phyloP scores from a whole-genome alignment of 1,140 invertebrate species.

The Drosophila cardini region DNA sequence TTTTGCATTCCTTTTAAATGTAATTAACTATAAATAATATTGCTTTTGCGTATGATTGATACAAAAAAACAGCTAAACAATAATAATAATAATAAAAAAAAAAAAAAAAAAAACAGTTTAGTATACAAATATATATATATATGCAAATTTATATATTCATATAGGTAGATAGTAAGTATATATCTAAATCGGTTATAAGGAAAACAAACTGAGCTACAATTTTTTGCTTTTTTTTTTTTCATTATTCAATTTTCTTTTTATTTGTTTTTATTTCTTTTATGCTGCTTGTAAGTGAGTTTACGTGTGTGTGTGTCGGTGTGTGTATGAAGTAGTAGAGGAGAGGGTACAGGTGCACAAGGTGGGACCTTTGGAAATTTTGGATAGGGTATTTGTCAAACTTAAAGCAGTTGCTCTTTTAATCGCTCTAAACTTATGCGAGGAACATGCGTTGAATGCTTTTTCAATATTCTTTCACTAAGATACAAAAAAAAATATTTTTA shows the following conservation, averaged over 20 bases:
- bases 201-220: slow-evolving; percentile 68
- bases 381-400: slow-evolving; percentile 14
- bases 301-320: slow-evolving; percentile 4
- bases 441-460: slow-evolving; percentile 79
- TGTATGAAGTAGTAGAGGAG: neutral
- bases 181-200: slow-evolving; percentile 41
- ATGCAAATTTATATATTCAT: slow-evolving; percentile 29
- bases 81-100: slow-evolving; percentile 64
- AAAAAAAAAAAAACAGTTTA: slow-evolving; percentile 45
- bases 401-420: slow-evolving; percentile 56
- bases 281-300: slow-evolving; percentile 16
- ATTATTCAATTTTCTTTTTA: slow-evolving; percentile 29
- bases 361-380: neutral
- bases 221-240: slow-evolving; percentile 29
- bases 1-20: slow-evolving; percentile 69
- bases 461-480: slow-evolving; percentile 43
- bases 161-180: slow-evolving; percentile 33
- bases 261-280: slow-evolving; percentile 35
- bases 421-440: slow-evolving; percentile 80
- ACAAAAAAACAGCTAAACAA: slow-evolving; percentile 80
- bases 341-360: neutral
- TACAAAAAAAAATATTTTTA: slow-evolving; percentile 37
- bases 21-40: slow-evolving; percentile 84
- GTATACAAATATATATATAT: slow-evolving; percentile 31
- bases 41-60: slow-evolving; percentile 81